Base-by-base conservation (phyloP, 2,797 vertebrate genomes). In the Nannoperca obscura region DNA sequence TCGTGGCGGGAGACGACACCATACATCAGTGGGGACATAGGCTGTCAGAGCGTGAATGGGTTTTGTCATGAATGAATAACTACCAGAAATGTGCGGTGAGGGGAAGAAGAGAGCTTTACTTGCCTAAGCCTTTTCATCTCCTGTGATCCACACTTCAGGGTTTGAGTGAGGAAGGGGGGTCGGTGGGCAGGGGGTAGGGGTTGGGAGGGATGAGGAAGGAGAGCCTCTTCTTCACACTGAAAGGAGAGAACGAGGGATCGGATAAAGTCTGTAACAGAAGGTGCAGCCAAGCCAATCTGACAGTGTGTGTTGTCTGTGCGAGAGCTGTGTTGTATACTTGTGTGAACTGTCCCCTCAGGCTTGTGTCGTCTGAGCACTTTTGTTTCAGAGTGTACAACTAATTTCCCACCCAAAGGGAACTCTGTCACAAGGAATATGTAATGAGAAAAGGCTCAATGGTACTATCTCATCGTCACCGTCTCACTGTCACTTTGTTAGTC, bases 1-100 rank as follows among this genome's bases (percentile, higher is more conserved):
- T 86, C 69, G 77, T 89, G 84, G 84, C 85, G 22, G 78, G 84
- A 91, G 89, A 87, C 72, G 87, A 91, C 91, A 82, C 91, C 85
- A 91, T 93, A 93, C 87, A 95, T 95, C 94, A 91, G 81, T 49
- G 82, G 86, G 90, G 91, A 92, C 90, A 86, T 77, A 70, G 90
- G 88, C 94, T 95, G 94, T 95, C 95, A 94, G 87, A 86, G 91
- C 84, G 75, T 94, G 95, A 95, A 95, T 95, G 92, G 94, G 92
- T 94, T 95, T 94, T 94, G 95, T 95, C 94, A 94, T 94, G 95
- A 95, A 95, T 96, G 95, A 95, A 94, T 95, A 95, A 95, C 94
- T 94, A 89, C 92, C 87, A 89, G 88, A 92, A 94, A 95, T 92
- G 92, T 88, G 88, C 77, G 61, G 85, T 54, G 82, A 88, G 84